Percentiles rank a stretch among this genome's conserved stretches.
These are phyloP conservation scores for Clavelina lepadiformis DNA, from an alignment of 23 tunicate genomes.

Conservation along the genomic window DNA sequence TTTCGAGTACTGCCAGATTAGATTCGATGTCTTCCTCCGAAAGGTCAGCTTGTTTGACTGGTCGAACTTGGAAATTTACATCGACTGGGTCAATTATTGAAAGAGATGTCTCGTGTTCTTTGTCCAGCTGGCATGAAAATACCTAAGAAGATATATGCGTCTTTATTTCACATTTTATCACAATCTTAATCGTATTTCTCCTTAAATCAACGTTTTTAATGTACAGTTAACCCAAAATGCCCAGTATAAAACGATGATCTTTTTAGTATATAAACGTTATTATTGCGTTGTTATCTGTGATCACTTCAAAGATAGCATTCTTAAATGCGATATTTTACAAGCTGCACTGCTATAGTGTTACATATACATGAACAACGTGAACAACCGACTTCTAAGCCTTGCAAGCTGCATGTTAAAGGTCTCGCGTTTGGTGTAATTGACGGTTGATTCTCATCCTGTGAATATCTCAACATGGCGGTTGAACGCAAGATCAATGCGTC, in stretches of 20 bases:
- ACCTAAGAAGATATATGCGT: no score
- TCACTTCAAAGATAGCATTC: no score
- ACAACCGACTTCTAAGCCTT: slow-evolving; percentile 79
- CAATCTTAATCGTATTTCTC: no score
- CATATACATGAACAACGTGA: no score
- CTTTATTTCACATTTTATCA: no score
- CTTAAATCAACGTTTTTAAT: no score
- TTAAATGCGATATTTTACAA: no score
- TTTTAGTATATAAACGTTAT: no score
- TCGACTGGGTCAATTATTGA: slow-evolving; percentile 95
- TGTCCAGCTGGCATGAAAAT: slow-evolving; percentile 88
- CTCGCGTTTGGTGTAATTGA: not conserved
- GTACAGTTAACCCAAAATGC: no score
- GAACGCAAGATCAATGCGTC: slow-evolving; percentile 90
- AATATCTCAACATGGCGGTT: slow-evolving; percentile 71
- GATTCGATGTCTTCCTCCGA: slow-evolving; percentile 11
- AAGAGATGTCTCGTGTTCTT: slow-evolving; percentile 76
- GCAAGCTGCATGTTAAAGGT: slow-evolving; percentile 61
- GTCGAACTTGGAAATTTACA: slow-evolving; percentile 64
- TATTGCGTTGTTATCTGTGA: no score
- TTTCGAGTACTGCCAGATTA: slow-evolving; percentile 36
- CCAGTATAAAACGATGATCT: no score
- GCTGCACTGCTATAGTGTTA: no score
- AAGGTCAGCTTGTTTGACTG: slow-evolving; percentile 49
- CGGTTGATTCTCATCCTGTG: slow-evolving; percentile 27